These are phyloP conservation scores for Melanotus villosus DNA, from an alignment of 2,888 invertebrate genomes.

Conservation along the genomic window DNA sequence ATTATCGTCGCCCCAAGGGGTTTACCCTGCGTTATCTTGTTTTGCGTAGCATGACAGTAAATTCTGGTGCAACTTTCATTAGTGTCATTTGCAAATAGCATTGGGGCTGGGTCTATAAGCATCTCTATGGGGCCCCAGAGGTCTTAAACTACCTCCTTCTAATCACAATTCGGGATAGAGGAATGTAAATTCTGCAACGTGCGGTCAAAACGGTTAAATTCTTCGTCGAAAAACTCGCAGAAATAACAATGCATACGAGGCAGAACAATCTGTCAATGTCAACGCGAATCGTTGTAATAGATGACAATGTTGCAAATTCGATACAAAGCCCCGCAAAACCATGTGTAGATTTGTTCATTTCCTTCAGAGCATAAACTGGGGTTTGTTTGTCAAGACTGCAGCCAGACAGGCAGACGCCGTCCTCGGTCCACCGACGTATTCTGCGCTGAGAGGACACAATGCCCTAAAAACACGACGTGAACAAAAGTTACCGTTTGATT, in stretches of 20 bases:
- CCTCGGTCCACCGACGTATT: slow-evolving; percentile 19
- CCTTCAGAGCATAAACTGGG: slow-evolving; percentile 22
- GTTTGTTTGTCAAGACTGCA: slow-evolving; percentile 29
- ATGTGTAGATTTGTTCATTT: slow-evolving; percentile 25
- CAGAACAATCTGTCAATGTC: slow-evolving; percentile 20
- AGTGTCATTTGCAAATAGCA: slow-evolving; percentile 23
- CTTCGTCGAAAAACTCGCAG: not conserved
- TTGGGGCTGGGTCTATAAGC: slow-evolving; percentile 13
- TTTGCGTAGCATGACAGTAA: slow-evolving; percentile 18
- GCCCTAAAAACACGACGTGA: slow-evolving; percentile 25
- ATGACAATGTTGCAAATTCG: slow-evolving; percentile 17
- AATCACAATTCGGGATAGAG: slow-evolving; percentile 20
- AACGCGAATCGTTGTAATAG: slow-evolving; percentile 8
- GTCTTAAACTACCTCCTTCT: slow-evolving; percentile 21
- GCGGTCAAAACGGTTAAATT: slow-evolving; percentile 6
- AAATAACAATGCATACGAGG: not conserved
- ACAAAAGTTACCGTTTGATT: slow-evolving; percentile 28
- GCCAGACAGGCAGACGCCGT: slow-evolving; percentile 37
- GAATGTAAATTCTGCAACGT: slow-evolving; percentile 4
- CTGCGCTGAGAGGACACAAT: slow-evolving; percentile 22
- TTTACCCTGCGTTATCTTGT: slow-evolving; percentile 9
- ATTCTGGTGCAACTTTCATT: slow-evolving; percentile 23
- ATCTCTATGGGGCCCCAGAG: slow-evolving; percentile 17
- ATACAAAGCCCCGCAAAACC: slow-evolving; percentile 11
- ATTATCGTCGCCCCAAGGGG: not conserved